Evolutionary conservation across 1,140 invertebrate species (phyloP).

Genomic region (Saccostrea echinata): DNA sequence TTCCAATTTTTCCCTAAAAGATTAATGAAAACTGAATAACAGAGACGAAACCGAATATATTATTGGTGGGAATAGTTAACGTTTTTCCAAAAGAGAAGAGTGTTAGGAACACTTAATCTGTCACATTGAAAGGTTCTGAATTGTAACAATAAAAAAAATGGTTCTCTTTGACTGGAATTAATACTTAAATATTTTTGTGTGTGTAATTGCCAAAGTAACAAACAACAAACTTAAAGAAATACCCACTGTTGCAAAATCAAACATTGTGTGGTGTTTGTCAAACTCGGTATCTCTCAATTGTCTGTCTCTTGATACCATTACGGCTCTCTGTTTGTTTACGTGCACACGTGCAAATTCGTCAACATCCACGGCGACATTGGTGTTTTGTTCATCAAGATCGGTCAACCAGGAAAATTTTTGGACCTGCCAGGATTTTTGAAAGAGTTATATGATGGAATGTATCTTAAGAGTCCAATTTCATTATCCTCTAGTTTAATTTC

Average conservation of each 20-base stretch:
- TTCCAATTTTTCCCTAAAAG: not conserved
- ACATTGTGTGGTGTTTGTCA: not conserved
- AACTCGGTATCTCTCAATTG: not conserved
- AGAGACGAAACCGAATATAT: no score
- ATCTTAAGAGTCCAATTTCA: no score
- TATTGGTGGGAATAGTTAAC: no score
- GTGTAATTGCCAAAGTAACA: no score
- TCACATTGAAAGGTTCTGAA: no score
- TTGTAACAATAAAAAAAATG: no score
- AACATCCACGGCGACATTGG: not conserved
- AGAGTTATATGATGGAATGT: no score
- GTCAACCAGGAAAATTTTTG: constrained; percentile 1
- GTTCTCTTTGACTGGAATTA: not conserved
- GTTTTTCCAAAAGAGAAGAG: no score
- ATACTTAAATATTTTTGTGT: not conserved
- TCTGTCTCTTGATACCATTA: not conserved
- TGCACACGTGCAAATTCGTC: constrained; percentile 22
- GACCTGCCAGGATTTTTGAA: not conserved
- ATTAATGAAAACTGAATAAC: no score
- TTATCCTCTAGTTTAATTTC: no score
- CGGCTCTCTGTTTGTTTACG: not conserved
- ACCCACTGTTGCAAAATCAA: constrained; percentile 1
- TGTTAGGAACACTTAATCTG: no score
- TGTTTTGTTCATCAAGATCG: not conserved
- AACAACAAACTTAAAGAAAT: not conserved